Base-by-base conservation (phyloP, 2,888 invertebrate genomes). In the Microctonus brassicae region DNA sequence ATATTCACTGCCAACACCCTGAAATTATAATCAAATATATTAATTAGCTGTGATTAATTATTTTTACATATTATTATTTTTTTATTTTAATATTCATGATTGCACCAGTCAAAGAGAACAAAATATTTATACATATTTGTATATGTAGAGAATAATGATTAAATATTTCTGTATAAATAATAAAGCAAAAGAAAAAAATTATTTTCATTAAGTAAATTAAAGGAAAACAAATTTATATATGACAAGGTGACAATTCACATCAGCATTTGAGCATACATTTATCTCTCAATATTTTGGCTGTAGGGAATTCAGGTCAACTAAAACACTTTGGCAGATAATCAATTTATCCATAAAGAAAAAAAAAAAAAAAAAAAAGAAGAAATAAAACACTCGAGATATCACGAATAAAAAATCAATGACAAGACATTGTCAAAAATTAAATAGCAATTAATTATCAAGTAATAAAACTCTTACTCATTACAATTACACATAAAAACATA, bases 311-410 rank as follows among this genome's bases (percentile, higher is more conserved):
- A 57, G 57, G 57, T 57, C 57, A 57, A 29, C 29, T 57, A 24
- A 57, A 57, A 57, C 29, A 57, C 57, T 29, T 57, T 57, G 57
- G 57, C 57, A 57, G n/a, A 24, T n/a, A 29, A 29, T 57, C 57
- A 57, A 57, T 57, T 24, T 29, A 29, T 57, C 13, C 57, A 13
- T 29, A 26, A 13, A 55, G 7, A 55, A 22, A 66, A 1, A 20
- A 2, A 22, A 33, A 2, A 13, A 62, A 57, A 70, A 53, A 65
- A 52, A 20, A 36, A n/a, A 10, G 33, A 36, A 29, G 7, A 29
- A 29, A 29, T 5, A 29, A 29, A 29, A 7, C n/a, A 47, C 20
- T 47, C 17, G 20, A 47, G 47, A 47, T 47, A 47, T 17, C 17
- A 17, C 9, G 17, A 47, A 17, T 17, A 47, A 47, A 17, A 20